Base-by-base conservation (phyloP, 2,888 invertebrate species). In the Pandemis heparana region DNA sequence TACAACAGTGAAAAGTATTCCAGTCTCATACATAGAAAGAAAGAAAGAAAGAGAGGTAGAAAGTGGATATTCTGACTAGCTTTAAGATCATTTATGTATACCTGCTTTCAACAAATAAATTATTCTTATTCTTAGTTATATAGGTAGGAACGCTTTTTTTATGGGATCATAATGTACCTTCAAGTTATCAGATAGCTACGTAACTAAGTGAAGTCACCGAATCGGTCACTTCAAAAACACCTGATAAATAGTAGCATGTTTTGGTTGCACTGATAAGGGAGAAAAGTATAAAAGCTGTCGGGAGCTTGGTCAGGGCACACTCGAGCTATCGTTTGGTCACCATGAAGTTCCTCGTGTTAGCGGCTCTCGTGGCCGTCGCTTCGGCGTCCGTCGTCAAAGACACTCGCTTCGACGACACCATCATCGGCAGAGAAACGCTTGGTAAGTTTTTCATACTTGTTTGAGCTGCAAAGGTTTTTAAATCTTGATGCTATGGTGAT, bases 391-490 rank as follows among this genome's bases (percentile, higher is more conserved):
- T 87, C 75, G 82, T 92, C 82, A 88, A 87, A 67, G 89, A 91
- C 78, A 90, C 87, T 75, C 61, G 76, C 46, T 64, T 77, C 61
- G 75, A 77, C 56, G 80, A 80, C 68, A 77, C 83, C 59, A 12
- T 84, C 75, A 87, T 94, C 73, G 92, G 91, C 70, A 92, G 89
- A 79, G 91, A 91, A 12, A 80, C 69, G 39, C 76, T 93, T 79
- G 87, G 94, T 94, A 76, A 90, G 88, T 14, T n/a, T 14, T 12
- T 56, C 23, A 9, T 4, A 56, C 16, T 51, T 51, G 51, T 12
- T 23, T 1, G 23, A 4, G 23, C 12, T 56, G 56, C 23, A 10
- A 56, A 12, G 9, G 23, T 56, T 56, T 56, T n/a, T 56, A 53
- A 6, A 48, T 48, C n/a, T 12, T 48, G 6, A n/a, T 48, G 48